Conservation (phyloP, 2,888 invertebrate species). For the Drosophila sordidapex region DNA sequence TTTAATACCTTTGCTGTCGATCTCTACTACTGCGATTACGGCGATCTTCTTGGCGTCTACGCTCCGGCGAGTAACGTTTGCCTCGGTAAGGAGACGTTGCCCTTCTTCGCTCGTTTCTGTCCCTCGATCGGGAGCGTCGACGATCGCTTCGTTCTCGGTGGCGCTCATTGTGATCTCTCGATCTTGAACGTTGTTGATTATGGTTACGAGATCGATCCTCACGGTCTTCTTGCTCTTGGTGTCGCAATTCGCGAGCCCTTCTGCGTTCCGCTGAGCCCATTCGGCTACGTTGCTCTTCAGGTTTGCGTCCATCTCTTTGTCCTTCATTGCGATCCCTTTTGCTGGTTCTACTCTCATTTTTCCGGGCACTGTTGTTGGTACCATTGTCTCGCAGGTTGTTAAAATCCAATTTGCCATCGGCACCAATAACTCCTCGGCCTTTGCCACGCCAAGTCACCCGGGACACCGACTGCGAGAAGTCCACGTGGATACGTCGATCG, state of each 20-base stretch:
- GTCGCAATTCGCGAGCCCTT: conserved; percentile 71
- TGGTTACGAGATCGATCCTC: conserved; percentile 22
- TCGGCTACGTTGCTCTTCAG: conserved; percentile 24
- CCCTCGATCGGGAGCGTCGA: conserved; percentile 20
- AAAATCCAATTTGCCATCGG: conserved; percentile 75
- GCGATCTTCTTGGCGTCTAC: conserved; percentile 19
- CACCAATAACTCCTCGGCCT: conserved; percentile 89
- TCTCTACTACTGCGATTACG: conserved; percentile 31
- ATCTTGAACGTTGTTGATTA: conserved; percentile 29
- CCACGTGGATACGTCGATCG: conserved; percentile 99
- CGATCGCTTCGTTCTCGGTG: conserved; percentile 11
- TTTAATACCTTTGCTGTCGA: conserved; percentile 43
- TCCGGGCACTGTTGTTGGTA: conserved; percentile 12
- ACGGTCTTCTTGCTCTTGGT: conserved; percentile 59
- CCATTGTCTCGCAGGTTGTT: conserved; percentile 66
- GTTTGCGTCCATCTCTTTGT: conserved; percentile 12
- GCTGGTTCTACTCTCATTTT: conserved; percentile 12
- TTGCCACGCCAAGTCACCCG: conserved; percentile 96
- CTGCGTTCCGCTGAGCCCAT: conserved; percentile 61
- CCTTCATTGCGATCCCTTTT: neutral
- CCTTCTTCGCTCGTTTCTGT: conserved; percentile 20
- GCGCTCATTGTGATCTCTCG: conserved; percentile 41
- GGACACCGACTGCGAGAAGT: conserved; percentile 99
- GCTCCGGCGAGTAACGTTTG: conserved; percentile 31
- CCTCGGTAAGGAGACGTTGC: conserved; percentile 27